phyloP scores from a whole-genome alignment of 1,140 invertebrate species.

The Linepithema humile region DNA sequence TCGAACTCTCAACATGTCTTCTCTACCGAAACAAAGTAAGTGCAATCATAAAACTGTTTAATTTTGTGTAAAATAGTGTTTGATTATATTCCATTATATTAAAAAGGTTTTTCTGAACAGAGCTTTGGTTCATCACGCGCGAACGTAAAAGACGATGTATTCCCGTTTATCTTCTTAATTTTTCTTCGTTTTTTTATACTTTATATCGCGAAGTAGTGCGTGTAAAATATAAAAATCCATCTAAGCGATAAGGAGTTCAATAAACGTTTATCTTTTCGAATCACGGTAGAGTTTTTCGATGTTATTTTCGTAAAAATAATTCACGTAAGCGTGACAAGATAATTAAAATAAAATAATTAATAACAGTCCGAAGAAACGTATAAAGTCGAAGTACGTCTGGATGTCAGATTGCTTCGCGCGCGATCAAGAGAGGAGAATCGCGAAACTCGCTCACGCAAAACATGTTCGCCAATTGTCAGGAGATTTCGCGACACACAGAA shows the following conservation, averaged over 20 bases:
- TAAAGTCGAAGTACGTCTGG: too few species aligned
- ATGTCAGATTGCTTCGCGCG: neutral
- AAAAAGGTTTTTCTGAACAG: neutral
- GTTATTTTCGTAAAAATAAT: neutral
- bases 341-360: neutral
- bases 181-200: too few species aligned
- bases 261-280: neutral
- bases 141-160: neutral
- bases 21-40: neutral
- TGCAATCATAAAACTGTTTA: neutral
- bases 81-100: too few species aligned
- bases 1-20: neutral
- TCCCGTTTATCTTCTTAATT: neutral
- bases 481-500: neutral
- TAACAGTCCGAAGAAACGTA: neutral
- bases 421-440: neutral
- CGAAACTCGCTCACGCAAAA: too few species aligned
- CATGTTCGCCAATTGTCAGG: neutral
- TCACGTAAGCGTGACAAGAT: neutral
- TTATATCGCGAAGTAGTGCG: neutral
- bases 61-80: neutral
- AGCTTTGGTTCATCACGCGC: neutral
- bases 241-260: neutral
- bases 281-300: neutral
- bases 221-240: neutral